Base-by-base conservation (phyloP, 2,888 invertebrate species). In the Lysandra bellargus region DNA sequence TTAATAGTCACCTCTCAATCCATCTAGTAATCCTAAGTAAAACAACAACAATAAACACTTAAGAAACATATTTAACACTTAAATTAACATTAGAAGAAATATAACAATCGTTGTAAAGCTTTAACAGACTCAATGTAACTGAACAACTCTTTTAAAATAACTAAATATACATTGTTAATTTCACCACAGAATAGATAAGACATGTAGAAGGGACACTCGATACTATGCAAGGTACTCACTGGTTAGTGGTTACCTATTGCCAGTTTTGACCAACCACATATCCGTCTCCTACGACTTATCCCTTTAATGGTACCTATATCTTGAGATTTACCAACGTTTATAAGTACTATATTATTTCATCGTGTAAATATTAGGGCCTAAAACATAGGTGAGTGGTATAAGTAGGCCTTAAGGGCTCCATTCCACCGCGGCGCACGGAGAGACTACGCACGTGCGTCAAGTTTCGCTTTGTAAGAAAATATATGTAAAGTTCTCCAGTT, bases 41-140 rank as follows among this genome's bases (percentile, higher is more conserved):
- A 87, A 86, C 75, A 91, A 85, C 77, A 92, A 84, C 80, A 90
- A 80, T 82, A 91, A 83, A 84, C 88, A 88, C 85, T 88, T 89
- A 23, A 85, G 49, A 81, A 87, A 88, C 92, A 92, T 92, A 69
- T 83, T 85, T 89, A 57, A 81, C 84, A 83, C 74, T 30, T 78
- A 83, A 83, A 82, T 79, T 82, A 81, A 84, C 83, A 76, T 80
- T 80, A 81, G 80, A 80, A 83, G 82, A 81, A 84, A 83, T 83
- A 81, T 80, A 81, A 74, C 80, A 80, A 79, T 60, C 76, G 80
- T 74, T 82, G 79, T 78, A 78, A 77, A 79, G 40, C 80, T 44
- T 72, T 79, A 75, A 64, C n/a, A 72, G 77, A 84, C 83, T 83
- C 81, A 80, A 81, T 80, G 79, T 75, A 81, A 80, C 82, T 82